Evolutionary conservation across 2,113 vertebrate species (phyloP).

Genomic region (Solea solea): DNA sequence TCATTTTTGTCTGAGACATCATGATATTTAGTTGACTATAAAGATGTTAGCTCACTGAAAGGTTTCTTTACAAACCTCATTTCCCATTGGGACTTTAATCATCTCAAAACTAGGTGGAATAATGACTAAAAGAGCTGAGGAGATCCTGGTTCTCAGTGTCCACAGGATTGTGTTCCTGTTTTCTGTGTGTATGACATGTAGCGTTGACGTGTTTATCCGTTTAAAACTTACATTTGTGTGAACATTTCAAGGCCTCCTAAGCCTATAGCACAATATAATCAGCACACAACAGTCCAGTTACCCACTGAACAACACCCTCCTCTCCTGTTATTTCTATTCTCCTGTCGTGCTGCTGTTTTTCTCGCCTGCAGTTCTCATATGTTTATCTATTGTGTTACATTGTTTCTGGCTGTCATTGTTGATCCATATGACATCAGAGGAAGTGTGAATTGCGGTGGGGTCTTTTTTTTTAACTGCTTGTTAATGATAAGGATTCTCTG

Average conservation of each 20-base stretch:
- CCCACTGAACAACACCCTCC: conserved; percentile 11
- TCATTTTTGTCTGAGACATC: conserved; percentile 15
- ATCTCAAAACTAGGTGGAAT: not conserved
- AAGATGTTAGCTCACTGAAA: conserved; percentile 10
- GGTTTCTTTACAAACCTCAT: conserved; percentile 7
- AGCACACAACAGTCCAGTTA: not conserved
- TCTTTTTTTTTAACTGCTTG: conserved; percentile 47
- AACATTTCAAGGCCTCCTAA: conserved; percentile 13
- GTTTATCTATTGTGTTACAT: conserved; percentile 47
- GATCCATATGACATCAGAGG: conserved; percentile 55
- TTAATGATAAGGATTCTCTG: conserved; percentile 64
- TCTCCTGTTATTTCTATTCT: conserved; percentile 19
- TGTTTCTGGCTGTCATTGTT: conserved; percentile 60
- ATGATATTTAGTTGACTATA: conserved; percentile 10
- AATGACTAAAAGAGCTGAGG: not conserved
- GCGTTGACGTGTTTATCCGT: too few relatives aligned
- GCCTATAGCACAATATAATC: not conserved
- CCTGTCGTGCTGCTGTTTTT: not conserved
- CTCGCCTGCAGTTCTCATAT: conserved; percentile 36
- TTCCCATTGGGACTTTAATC: conserved; percentile 6
- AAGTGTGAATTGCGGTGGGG: conserved; percentile 46
- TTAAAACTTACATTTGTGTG: too few relatives aligned
- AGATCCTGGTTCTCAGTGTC: not conserved
- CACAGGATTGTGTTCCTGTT: conserved; percentile 11
- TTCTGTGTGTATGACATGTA: not conserved